Conservation (phyloP, 2,888 invertebrate species). For the Tenthredo distinguenda region DNA sequence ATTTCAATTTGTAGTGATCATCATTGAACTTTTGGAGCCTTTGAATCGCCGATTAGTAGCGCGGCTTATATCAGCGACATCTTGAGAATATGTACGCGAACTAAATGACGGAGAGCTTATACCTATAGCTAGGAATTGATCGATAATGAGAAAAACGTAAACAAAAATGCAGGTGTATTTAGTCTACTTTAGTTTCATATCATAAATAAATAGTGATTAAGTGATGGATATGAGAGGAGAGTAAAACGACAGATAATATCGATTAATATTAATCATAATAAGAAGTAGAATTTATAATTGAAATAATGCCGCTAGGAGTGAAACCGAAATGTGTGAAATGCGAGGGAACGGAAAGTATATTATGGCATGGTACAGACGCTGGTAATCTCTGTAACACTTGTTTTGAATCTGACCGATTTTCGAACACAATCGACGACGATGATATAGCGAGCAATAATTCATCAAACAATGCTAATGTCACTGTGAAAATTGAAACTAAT, state of each 20-base stretch:
- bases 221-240: neutral
- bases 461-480: slow-evolving; percentile 64
- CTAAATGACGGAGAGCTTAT: neutral
- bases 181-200: neutral
- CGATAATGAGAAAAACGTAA: slow-evolving; percentile 28
- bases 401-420: slow-evolving; percentile 80
- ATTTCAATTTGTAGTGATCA: neutral
- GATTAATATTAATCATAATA: neutral
- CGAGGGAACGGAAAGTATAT: slow-evolving; percentile 84
- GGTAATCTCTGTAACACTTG: slow-evolving; percentile 90
- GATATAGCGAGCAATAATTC: slow-evolving; percentile 65
- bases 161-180: slow-evolving; percentile 21
- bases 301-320: slow-evolving; percentile 78
- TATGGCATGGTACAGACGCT: slow-evolving; percentile 88
- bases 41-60: neutral
- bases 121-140: neutral
- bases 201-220: neutral
- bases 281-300: neutral
- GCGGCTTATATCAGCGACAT: neutral
- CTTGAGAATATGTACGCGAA: neutral
- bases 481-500: slow-evolving; percentile 70
- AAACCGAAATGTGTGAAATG: slow-evolving; percentile 87
- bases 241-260: neutral
- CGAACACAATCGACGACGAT: slow-evolving; percentile 64
- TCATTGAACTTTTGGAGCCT: neutral